Base-by-base conservation (phyloP, 2,888 invertebrate genomes). In the Lasioglossum calceatum region DNA sequence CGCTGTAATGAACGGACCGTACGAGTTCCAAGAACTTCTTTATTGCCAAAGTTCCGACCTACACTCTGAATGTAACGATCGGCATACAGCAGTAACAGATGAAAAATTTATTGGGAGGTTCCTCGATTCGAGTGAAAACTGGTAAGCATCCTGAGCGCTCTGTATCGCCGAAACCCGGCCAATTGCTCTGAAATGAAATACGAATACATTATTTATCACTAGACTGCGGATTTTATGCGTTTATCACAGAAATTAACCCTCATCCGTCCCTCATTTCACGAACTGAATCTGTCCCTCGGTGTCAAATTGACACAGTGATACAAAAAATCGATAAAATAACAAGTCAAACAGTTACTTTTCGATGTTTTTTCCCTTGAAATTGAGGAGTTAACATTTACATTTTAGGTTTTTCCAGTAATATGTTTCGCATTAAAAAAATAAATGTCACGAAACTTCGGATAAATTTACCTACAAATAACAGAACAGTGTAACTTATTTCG, bases 21-120 rank as follows among this genome's bases (percentile, higher is more conserved):
- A 89, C 91, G 83, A 91, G 90, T 86, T 88, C 84, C 86, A n/a
- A 77, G 83, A 91, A 91, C 91, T 91, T 91, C 91, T 91, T 91
- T 91, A 90, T 92, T 91, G 87, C 90, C 71, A 84, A 92, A 90
- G 88, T 91, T 91, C 87, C 89, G 67, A 86, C 80, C 79, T 71
- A 82, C 87, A 74, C 83, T 67, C 77, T 47, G 75, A 42, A 12
- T 36, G 82, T 85, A 88, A 90, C 82, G 87, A 84, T 67, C 82
- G 71, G 27, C 85, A 83, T 87, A 90, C 85, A 87, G 77, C 80
- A 84, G 83, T 79, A 78, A 85, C 71, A 73, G 84, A 86, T 87
- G 86, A 89, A 90, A 91, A 89, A 91, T 91, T 86, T 75, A 82
- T 85, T 82, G n/a, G 42, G 44, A 23, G 70, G 7, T 23, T 70